Evolutionary conservation across 2,113 vertebrate species (phyloP), one percentile per base, ranked within the genome.

Genomic region (Cephalopholis sonnerati): DNA sequence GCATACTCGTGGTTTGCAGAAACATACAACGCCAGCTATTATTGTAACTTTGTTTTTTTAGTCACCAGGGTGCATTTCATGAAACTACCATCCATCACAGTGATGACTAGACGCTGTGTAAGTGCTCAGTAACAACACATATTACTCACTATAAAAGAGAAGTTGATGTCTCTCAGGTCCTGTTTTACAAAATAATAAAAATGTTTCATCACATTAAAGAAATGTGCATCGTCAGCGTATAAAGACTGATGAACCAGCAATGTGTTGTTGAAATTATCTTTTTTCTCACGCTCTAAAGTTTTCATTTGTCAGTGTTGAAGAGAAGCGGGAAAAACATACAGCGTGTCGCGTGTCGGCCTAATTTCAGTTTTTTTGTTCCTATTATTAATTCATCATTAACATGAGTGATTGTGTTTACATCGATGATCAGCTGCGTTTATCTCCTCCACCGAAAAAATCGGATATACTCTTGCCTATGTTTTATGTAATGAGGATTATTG

Each of bases 201-300:
- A 67, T 71, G 18, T 70, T 77, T 72, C 32, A 2, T 74, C 57
- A 79, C 27, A 46, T 74, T 20, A 15, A 48, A 54, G 11, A 17
- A 57, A 66, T 71, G n/a, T 50, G 32, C 68, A 22, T 20, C 24
- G 16, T 89, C 80, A 85, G 75, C 57, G 53, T 29, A n/a, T 29
- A n/a, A 63, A 64, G 11, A 77, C 7, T 55, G 80, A 76, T 69
- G 65, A 70, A 36, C 16, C 18, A 63, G 57, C 25, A 58, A 8
- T 41, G 55, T 55, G 51, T 32, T 77, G 62, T 66, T 57, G 29
- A 51, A 32, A 7, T 36, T 2, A 6, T 7, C 13, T 20, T 54
- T n/a, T 54, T 25, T 51, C 44, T 41, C 54, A 22, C 44, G 9
- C 25, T 65, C 18, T 12, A 12, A 58, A 36, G 12, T 9, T 11